Evolutionary conservation across 1,140 invertebrate genomes (phyloP), one percentile per base, ranked within the genome.

Genomic region (Drosophila tropicalis): DNA sequence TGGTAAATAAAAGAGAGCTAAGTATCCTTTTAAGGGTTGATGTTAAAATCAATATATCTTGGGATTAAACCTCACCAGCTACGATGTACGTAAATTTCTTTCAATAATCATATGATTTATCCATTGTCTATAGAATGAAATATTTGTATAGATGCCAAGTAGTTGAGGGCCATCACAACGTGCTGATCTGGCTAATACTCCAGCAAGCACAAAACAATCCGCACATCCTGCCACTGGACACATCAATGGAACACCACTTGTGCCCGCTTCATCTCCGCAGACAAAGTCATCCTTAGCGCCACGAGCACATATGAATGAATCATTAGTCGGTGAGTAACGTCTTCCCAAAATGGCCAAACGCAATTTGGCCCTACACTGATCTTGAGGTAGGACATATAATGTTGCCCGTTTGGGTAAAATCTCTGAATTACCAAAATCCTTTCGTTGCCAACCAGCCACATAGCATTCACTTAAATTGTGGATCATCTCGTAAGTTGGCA

Each of bases 381-480:
- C 79, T 0, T 61, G 56, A 0, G 83, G 83, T 47, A 86, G 58
- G 9, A 61, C 72, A 6, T 65, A 87, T 13, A 86, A 76, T 0
- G 76, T 75, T 60, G 67, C 65, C 3, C 76, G 76, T 51, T 76
- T 76, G 5, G 79, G 83, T 64, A 87, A 22, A 3, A 67, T 76
- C 5, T 32, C 72, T 0, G 66, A 41, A 7, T 5, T 34, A 13
- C 36, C 61, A 4, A 82, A 87, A 22, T 86, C 75, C 0, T n/a
- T 19, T 0, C 41, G 58, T 6, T 63, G 56, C 83, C 83, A 86
- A 9, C 83, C 79, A 3, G 79, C 66, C 15, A 87, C 76, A 64
- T 76, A 86, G 51, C 83, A 86, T 40, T 86, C 79, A 12, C 65
- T 82, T 25, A 69, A 76, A 12, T 86, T 82, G 62, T 83, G 82